A percentile compares a stretch with the other conserved stretches of the same genome.
Evolutionary conservation across 2,888 invertebrate species (phyloP).

Genomic region (Patella pellucida): DNA sequence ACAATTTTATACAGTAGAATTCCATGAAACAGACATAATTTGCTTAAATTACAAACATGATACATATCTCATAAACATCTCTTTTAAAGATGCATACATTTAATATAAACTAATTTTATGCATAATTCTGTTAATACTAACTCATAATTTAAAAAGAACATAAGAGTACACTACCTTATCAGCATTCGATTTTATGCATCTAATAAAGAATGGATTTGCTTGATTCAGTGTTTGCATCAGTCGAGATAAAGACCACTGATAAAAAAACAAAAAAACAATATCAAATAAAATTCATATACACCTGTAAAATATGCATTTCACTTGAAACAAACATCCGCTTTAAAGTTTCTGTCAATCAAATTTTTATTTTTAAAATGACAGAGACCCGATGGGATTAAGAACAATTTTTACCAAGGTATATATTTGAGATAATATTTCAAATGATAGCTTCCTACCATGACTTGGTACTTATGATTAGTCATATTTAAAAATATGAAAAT

Average conservation of each 20-base stretch:
- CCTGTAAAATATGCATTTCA: no score
- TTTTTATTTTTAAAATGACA: no score
- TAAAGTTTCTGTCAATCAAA: no score
- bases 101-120: background rate
- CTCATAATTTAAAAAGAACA: background rate
- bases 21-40: background rate
- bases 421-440: no score
- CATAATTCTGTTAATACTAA: background rate
- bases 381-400: no score
- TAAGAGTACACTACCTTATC: slow-evolving; percentile 78
- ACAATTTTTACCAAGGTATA: no score
- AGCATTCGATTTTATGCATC: slow-evolving; percentile 96
- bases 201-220: slow-evolving; percentile 86
- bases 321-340: no score
- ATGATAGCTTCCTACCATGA: background rate
- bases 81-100: background rate
- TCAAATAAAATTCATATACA: no score
- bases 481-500: background rate
- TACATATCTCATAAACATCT: background rate
- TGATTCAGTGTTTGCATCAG: slow-evolving; percentile 95
- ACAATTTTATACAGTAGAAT: no score
- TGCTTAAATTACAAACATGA: background rate
- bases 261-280: slow-evolving; percentile 5
- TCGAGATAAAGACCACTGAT: slow-evolving; percentile 87
- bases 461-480: background rate